Evolutionary conservation across 2,888 invertebrate species (phyloP), one percentile per base, ranked within the genome.

Genomic region (Limnephilus rhombicus): DNA sequence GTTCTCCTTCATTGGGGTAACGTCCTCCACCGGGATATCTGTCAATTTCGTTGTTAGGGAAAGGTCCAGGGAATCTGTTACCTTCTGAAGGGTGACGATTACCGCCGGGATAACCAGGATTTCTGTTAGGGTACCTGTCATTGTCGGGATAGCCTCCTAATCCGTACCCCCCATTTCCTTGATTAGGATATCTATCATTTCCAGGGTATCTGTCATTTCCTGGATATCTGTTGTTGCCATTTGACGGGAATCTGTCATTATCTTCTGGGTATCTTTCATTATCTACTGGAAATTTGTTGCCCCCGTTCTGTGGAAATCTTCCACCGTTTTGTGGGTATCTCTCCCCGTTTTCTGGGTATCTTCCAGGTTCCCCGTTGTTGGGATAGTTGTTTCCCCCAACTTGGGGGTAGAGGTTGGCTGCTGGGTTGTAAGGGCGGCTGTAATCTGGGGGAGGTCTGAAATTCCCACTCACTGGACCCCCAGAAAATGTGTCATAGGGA

Each of bases 361-460:
- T 85, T 29, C 89, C n/a, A 4, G 49, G 29, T 24, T 88, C 88
- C 9, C 31, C 31, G 15, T 89, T 41, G 7, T 24, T 89, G 12
- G 82, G 83, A 49, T 91, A 93, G 53, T 91, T 92, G 49, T 91
- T 91, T 15, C 92, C 92, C 12, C 90, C 83, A 12, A 80, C 81
- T 45, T 81, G 45, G 9, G 93, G 93, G 80, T 92, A 93, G 24
- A 92, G 82, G 92, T 91, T 91, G 31, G 92, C 93, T 18, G 85
- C 92, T 18, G 93, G 93, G 86, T 91, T 80, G 90, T 90, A 93
- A 9, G 91, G 92, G 13, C 91, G 85, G 89, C 82, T 91, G 90
- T 91, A 92, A 87, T 92, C 89, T 11, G 91, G 91, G 18, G 89
- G 92, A 7, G 93, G 93, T 87, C 93, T 92, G 91, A 90, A 93